Conservation (phyloP, 1,140 invertebrate genomes). For the Chrysopa pallens region DNA sequence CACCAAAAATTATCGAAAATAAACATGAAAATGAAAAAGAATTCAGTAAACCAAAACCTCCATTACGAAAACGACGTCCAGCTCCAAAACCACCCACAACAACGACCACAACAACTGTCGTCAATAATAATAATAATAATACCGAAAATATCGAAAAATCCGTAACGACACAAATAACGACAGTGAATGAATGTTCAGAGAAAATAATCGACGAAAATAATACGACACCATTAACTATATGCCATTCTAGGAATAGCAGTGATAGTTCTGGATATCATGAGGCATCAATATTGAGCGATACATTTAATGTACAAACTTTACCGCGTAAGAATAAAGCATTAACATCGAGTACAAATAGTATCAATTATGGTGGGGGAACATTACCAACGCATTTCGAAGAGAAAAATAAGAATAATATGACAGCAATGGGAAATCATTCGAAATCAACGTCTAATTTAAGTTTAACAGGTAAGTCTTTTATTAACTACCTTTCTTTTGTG, state of each 20-base stretch:
- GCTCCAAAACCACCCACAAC: conserved; percentile 34
- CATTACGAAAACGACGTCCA: conserved; percentile 32
- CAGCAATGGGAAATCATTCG: conserved; percentile 15
- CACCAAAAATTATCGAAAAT: conserved; percentile 1
- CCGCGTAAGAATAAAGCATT: conserved; percentile 9
- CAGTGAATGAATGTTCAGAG: background rate
- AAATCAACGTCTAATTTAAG: conserved; percentile 19
- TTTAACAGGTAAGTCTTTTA: background rate
- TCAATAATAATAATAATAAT: background rate
- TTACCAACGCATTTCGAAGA: background rate
- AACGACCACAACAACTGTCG: conserved; percentile 1
- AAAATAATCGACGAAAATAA: conserved; percentile 16
- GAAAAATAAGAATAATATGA: conserved; percentile 11
- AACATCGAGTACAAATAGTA: background rate
- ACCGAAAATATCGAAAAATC: conserved; percentile 2
- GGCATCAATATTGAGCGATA: conserved; percentile 46
- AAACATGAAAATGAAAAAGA: conserved; percentile 14
- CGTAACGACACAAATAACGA: conserved; percentile 4
- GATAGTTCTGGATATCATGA: conserved; percentile 63
- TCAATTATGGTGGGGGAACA: background rate
- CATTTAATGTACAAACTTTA: conserved; percentile 23
- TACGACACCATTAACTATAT: conserved; percentile 21
- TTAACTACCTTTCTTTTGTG: too few species aligned
- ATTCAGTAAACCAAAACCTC: conserved; percentile 26
- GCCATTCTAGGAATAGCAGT: conserved; percentile 54